Percentiles rank a stretch among this genome's conserved stretches.
Evolutionary conservation across 2,888 invertebrate species (phyloP).

Genomic region (Heteromurus nitidus): DNA sequence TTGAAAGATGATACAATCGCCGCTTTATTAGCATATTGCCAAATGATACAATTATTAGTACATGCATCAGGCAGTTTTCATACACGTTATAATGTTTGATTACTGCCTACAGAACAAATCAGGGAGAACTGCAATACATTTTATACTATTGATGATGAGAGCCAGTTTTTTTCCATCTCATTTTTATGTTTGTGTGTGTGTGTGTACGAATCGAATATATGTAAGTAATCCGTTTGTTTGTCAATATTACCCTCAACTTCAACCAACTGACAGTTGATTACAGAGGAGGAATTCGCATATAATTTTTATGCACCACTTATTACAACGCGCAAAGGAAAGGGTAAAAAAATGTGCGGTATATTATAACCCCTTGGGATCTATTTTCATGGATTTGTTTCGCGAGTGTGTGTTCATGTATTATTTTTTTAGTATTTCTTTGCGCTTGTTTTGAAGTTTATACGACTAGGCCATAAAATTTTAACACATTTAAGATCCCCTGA

Average conservation of each 20-base stretch:
- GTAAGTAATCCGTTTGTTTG: slow-evolving; percentile 18
- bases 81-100: background rate
- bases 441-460: slow-evolving; percentile 38
- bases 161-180: background rate
- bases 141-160: slow-evolving; percentile 36
- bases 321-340: slow-evolving; percentile 3
- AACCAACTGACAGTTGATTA: slow-evolving; percentile 53
- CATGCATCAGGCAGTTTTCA: background rate
- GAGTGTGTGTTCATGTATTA: no score
- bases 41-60: slow-evolving; percentile 19
- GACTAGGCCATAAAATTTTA: slow-evolving; percentile 54
- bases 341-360: no score
- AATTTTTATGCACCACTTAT: slow-evolving; percentile 35
- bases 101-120: slow-evolving; percentile 28
- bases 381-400: slow-evolving; percentile 55
- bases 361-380: slow-evolving; percentile 51
- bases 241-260: slow-evolving; percentile 26
- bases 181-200: no score
- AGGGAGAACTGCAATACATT: background rate
- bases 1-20: background rate
- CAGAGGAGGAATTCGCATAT: slow-evolving; percentile 16
- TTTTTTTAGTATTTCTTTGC: slow-evolving; percentile 5
- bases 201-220: background rate
- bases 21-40: slow-evolving; percentile 12
- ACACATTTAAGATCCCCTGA: slow-evolving; percentile 41